phyloP scores from a whole-genome alignment of 2,888 invertebrate species.

The Agapetus fuscipes region DNA sequence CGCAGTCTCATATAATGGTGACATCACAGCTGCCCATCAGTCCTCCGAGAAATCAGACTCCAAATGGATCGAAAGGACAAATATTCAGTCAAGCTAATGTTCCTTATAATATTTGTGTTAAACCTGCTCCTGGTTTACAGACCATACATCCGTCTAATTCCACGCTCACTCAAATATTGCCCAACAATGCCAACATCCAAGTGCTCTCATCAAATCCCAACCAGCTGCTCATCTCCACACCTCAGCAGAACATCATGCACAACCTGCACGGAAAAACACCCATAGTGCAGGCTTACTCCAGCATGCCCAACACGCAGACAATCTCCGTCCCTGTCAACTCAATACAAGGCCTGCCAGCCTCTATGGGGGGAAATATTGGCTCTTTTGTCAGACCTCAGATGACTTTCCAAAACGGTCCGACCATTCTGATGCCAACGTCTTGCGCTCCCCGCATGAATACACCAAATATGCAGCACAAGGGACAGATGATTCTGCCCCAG shows the following conservation, averaged over 20 bases:
- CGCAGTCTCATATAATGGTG: slow-evolving; percentile 43
- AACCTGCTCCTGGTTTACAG: slow-evolving; percentile 37
- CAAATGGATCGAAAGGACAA: slow-evolving; percentile 33
- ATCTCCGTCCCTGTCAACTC: slow-evolving; percentile 42
- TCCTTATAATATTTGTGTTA: slow-evolving; percentile 44
- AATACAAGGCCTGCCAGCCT: slow-evolving; percentile 39
- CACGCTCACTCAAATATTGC: slow-evolving; percentile 39
- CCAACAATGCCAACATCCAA: slow-evolving; percentile 41
- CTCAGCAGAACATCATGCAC: slow-evolving; percentile 32
- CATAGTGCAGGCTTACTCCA: slow-evolving; percentile 36
- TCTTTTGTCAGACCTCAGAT: slow-evolving; percentile 43
- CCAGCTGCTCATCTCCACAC: slow-evolving; percentile 40
- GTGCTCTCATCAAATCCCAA: slow-evolving; percentile 45
- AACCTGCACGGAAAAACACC: slow-evolving; percentile 42
- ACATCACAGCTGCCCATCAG: slow-evolving; percentile 40
- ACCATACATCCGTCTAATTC: slow-evolving; percentile 35
- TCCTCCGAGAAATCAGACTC: slow-evolving; percentile 38
- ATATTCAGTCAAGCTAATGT: slow-evolving; percentile 22
- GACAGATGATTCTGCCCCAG: slow-evolving; percentile 38
- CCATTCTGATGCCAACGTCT: slow-evolving; percentile 41
- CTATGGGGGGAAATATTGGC: slow-evolving; percentile 35
- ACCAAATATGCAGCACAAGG: slow-evolving; percentile 39
- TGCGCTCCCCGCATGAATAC: slow-evolving; percentile 38
- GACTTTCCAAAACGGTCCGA: slow-evolving; percentile 34
- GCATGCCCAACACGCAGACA: slow-evolving; percentile 43